These are phyloP conservation scores for Aphodius sticticus DNA, from an alignment of 2,888 invertebrate genomes.

Conservation along the genomic window DNA sequence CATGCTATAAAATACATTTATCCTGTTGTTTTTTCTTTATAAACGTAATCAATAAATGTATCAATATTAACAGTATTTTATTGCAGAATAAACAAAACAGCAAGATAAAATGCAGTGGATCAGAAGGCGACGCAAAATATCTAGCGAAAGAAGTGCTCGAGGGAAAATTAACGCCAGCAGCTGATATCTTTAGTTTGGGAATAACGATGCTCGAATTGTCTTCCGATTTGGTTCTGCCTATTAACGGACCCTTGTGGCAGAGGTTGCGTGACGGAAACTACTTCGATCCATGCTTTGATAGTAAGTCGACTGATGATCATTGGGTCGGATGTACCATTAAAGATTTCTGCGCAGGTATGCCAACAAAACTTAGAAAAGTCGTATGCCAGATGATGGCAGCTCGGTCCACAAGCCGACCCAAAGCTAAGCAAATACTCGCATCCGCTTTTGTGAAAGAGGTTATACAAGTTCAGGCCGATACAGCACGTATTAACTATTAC, in stretches of 20 bases:
- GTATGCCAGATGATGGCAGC: slow-evolving; percentile 67
- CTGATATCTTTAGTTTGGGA: slow-evolving; percentile 79
- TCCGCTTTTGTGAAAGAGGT: slow-evolving; percentile 23
- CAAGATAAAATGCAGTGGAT: slow-evolving; percentile 41
- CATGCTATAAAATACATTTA: too few species aligned
- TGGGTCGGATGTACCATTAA: slow-evolving; percentile 12
- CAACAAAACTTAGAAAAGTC: slow-evolving; percentile 61
- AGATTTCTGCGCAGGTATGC: slow-evolving; percentile 57
- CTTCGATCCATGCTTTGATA: slow-evolving; percentile 52
- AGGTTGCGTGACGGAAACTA: slow-evolving; percentile 65
- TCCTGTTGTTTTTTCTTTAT: too few species aligned
- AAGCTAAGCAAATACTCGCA: slow-evolving; percentile 62
- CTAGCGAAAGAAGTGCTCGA: slow-evolving; percentile 76
- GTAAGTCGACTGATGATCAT: slow-evolving; percentile 16
- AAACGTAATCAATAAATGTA: not conserved
- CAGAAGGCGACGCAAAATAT: slow-evolving; percentile 80
- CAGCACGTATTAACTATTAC: slow-evolving; percentile 33
- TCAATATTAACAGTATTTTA: too few species aligned
- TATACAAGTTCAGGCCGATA: slow-evolving; percentile 16
- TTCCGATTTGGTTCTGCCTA: slow-evolving; percentile 74
- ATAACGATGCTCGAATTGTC: slow-evolving; percentile 76
- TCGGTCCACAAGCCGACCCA: slow-evolving; percentile 63
- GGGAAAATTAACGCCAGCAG: slow-evolving; percentile 70
- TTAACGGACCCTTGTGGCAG: slow-evolving; percentile 75
- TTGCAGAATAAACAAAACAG: not conserved